Percentiles rank a stretch among this genome's conserved stretches.
phyloP scores from a whole-genome alignment of 2,888 invertebrate genomes.

The Bugulina stolonifera region DNA sequence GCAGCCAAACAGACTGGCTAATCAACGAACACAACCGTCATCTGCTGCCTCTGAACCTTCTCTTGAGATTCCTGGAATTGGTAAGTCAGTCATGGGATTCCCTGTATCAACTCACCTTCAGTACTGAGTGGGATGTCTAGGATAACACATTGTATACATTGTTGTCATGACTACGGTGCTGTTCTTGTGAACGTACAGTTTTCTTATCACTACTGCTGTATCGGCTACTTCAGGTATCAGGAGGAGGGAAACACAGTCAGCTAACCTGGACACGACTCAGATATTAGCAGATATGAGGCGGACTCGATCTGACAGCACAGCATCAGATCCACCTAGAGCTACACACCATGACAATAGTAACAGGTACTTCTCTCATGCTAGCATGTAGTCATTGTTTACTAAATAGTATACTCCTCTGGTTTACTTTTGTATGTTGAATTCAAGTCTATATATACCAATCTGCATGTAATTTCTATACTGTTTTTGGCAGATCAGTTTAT shows the following conservation, averaged over 20 bases:
- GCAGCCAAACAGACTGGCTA: not conserved
- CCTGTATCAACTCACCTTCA: too few relatives aligned
- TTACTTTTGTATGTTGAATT: too few relatives aligned
- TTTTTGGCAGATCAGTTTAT: too few relatives aligned
- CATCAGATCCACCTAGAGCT: not conserved
- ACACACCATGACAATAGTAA: not conserved
- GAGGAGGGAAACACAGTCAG: not conserved
- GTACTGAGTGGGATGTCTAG: too few relatives aligned
- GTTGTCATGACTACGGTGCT: too few relatives aligned
- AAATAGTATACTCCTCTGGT: too few relatives aligned
- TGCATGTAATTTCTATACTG: too few relatives aligned
- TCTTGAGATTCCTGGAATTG: conserved; percentile 36
- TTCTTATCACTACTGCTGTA: too few relatives aligned
- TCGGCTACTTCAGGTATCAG: not conserved
- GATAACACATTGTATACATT: too few relatives aligned
- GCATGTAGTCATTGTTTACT: not conserved
- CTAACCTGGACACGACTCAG: not conserved
- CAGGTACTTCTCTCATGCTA: not conserved
- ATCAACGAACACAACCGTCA: not conserved
- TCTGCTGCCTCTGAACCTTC: conserved; percentile 28
- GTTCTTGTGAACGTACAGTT: too few relatives aligned
- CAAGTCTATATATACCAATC: not conserved
- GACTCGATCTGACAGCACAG: not conserved
- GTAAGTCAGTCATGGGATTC: too few relatives aligned
- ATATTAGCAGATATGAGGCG: not conserved